These are phyloP conservation scores for Linnaemya vulpina DNA, from an alignment of 2,888 invertebrate species.

Conservation along the genomic window DNA sequence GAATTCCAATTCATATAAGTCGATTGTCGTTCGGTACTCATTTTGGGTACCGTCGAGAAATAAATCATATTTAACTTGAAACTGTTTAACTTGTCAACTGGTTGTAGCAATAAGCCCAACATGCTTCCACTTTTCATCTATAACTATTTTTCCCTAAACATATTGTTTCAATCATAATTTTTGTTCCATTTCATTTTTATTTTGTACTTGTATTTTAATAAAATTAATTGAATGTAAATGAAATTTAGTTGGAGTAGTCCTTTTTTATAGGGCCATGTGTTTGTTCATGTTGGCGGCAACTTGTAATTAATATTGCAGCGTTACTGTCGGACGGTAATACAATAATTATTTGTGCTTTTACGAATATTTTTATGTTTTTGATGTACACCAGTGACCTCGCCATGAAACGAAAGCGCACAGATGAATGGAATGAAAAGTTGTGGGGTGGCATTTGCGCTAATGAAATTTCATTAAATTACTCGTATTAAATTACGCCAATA, in stretches of 20 bases:
- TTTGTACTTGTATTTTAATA: constrained; percentile 8
- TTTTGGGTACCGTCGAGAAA: too few species aligned
- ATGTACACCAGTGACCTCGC: constrained; percentile 36
- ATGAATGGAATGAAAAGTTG: constrained; percentile 11
- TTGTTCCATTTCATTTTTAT: background rate
- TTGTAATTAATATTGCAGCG: constrained; percentile 56
- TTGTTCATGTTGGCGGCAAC: constrained; percentile 55
- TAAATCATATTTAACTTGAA: too few species aligned
- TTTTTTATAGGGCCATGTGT: constrained; percentile 52
- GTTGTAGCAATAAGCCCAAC: background rate
- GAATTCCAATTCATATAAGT: too few species aligned
- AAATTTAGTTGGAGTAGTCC: constrained; percentile 4
- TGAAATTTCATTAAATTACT: constrained; percentile 30
- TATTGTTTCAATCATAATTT: background rate
- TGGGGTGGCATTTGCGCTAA: background rate
- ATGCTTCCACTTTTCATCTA: background rate
- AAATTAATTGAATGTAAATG: constrained; percentile 38
- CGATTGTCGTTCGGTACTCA: too few species aligned
- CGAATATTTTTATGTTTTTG: background rate
- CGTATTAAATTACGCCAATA: constrained; percentile 23
- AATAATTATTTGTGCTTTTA: constrained; percentile 42
- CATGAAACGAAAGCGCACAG: constrained; percentile 30
- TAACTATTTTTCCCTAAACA: background rate
- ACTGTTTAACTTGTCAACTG: background rate
- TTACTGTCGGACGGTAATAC: constrained; percentile 27